A percentile compares a stretch with the other conserved stretches of the same genome.
Evolutionary conservation across 2,888 invertebrate genomes (phyloP).

Genomic region (Urechis unicinctus): DNA sequence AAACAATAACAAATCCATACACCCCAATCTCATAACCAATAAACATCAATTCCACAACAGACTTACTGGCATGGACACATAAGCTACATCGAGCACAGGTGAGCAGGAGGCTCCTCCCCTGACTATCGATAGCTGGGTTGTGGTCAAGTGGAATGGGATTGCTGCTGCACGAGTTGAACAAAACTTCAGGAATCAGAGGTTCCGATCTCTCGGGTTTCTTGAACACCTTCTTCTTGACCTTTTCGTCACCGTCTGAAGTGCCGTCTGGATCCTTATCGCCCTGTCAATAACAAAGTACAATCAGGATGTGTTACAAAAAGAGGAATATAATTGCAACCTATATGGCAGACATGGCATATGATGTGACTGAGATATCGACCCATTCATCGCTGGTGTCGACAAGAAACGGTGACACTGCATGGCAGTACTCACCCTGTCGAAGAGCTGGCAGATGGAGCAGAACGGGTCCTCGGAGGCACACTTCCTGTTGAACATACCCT

Average conservation of each 20-base stretch:
- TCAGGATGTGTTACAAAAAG: no score
- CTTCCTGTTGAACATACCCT: constrained; percentile 54
- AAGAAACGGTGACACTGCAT: no score
- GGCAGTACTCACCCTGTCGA: constrained; percentile 34
- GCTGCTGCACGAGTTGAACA: constrained; percentile 41
- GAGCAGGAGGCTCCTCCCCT: constrained; percentile 50
- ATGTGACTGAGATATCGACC: no score
- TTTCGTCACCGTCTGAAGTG: no score
- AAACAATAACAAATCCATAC: not conserved
- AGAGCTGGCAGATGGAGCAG: constrained; percentile 59
- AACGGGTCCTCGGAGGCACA: constrained; percentile 56
- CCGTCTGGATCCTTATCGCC: no score
- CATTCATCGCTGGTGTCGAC: no score
- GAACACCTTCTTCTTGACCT: not conserved
- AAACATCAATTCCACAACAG: not conserved
- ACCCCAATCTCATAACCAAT: not conserved
- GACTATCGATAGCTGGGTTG: constrained; percentile 27
- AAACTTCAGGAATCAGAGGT: constrained; percentile 42
- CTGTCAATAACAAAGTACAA: no score
- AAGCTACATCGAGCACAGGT: constrained; percentile 57
- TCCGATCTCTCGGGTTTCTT: constrained; percentile 20
- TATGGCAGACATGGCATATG: no score
- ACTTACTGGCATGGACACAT: constrained; percentile 56
- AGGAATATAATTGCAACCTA: no score
- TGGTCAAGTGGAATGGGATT: constrained; percentile 27